These are phyloP conservation scores for Cephonodes hylas DNA, from an alignment of 2,888 invertebrate genomes.

Conservation along the genomic window DNA sequence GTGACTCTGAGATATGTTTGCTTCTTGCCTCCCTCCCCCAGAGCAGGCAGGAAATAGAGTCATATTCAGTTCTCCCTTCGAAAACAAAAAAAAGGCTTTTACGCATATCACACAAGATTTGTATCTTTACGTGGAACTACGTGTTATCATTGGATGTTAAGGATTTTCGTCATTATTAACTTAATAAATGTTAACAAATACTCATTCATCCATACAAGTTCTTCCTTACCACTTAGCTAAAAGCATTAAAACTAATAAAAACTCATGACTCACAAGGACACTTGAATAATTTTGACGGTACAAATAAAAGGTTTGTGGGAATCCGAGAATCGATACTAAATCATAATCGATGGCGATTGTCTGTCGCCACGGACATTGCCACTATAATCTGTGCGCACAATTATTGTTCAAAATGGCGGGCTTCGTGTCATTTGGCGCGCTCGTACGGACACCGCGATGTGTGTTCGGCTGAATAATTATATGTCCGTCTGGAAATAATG, in stretches of 20 bases:
- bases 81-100: too few relatives aligned
- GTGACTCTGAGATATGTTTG: too few relatives aligned
- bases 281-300: not conserved
- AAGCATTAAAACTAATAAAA: not conserved
- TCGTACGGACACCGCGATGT: constrained; percentile 43
- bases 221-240: too few relatives aligned
- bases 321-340: constrained; percentile 3
- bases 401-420: constrained; percentile 62
- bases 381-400: constrained; percentile 73
- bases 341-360: constrained; percentile 35
- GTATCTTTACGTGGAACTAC: too few relatives aligned
- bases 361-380: constrained; percentile 55
- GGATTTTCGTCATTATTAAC: too few relatives aligned
- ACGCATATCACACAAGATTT: too few relatives aligned
- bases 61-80: too few relatives aligned
- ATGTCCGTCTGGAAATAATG: not conserved
- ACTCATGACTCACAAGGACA: not conserved
- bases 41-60: too few relatives aligned
- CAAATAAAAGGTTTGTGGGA: not conserved
- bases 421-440: constrained; percentile 71
- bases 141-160: too few relatives aligned
- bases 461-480: constrained; percentile 1
- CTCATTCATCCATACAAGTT: too few relatives aligned
- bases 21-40: too few relatives aligned
- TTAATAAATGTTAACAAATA: too few relatives aligned